Evolutionary conservation across 2,113 vertebrate genomes (phyloP), one percentile per base, ranked within the genome.

Genomic region (Nesogale talazaci): DNA sequence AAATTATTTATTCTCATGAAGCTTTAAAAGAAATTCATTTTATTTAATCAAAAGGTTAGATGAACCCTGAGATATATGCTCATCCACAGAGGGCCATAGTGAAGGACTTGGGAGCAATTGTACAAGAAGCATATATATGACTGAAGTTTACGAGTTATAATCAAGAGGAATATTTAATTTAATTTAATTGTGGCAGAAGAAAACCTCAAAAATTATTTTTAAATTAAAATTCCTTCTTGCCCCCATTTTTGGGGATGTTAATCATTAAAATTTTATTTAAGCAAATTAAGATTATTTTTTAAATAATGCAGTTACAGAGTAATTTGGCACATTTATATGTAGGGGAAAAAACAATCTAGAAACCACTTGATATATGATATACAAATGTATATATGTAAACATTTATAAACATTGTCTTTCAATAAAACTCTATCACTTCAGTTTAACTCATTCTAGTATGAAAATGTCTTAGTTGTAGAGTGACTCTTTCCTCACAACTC

Each of bases 381-480:
- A 91, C 86, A 96, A 84, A 94, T 63, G 94, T n/a, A 95, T 46
- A 93, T 74, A 86, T 94, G 95, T 86, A 96, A 96, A 80, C 15
- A 70, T 23, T 65, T 83, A 46, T 69, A 70, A 84, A 95, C 91
- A 93, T 52, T n/a, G n/a, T 91, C 95, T 93, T 96, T 96, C 95
- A 95, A 95, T 96, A 96, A 96, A 82, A 90, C 84, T 93, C 57
- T 95, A 90, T 95, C 86, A 89, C 89, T 93, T 95, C 92, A 95
- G 95, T 94, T 95, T 95, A 96, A 93, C 91, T 92, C 93, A 96
- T 96, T 96, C 96, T 92, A 96, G 94, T 96, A 96, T 96, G 94
- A 96, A 97, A 97, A 95, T 89, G 92, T 93, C 88, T 94, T 94
- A 96, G 96, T 89, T 96, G 92, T 96, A 96, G 94, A 95, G 29